Conservation (phyloP, 1,140 invertebrate genomes). For the Brachionus paranguensis region DNA sequence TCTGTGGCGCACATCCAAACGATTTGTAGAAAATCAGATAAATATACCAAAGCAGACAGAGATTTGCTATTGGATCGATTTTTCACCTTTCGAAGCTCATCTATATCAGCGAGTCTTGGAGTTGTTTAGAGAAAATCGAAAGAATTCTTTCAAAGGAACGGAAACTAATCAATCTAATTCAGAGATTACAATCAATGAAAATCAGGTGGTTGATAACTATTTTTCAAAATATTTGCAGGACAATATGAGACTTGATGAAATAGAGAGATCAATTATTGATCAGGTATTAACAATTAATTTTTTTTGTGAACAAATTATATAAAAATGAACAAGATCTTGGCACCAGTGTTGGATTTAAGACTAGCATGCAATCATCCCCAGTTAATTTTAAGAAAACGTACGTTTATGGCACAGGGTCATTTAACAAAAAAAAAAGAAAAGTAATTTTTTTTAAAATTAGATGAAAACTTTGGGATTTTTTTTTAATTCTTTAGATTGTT, state of each 20-base stretch:
- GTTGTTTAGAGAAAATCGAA: slow-evolving; percentile 52
- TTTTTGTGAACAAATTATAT: slow-evolving; percentile 42
- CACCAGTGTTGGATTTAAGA: slow-evolving; percentile 64
- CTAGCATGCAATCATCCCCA: slow-evolving; percentile 71
- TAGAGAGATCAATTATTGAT: slow-evolving; percentile 3
- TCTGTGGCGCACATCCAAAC: slow-evolving; percentile 67
- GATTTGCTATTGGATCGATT: slow-evolving; percentile 57
- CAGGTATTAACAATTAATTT: neutral
- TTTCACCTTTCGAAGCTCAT: slow-evolving; percentile 62
- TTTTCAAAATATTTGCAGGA: slow-evolving; percentile 4
- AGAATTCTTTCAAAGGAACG: slow-evolving; percentile 39
- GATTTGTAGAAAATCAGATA: slow-evolving; percentile 62
- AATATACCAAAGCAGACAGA: slow-evolving; percentile 57
- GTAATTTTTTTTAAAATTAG: neutral
- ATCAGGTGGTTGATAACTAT: slow-evolving; percentile 49
- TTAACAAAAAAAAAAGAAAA: neutral
- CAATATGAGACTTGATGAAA: slow-evolving; percentile 15
- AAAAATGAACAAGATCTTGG: slow-evolving; percentile 53
- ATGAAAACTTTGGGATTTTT: slow-evolving; percentile 49
- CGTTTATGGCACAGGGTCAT: slow-evolving; percentile 50
- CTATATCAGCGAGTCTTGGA: slow-evolving; percentile 58
- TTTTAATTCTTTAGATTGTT: slow-evolving; percentile 52
- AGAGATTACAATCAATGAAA: slow-evolving; percentile 42
- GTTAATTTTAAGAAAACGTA: slow-evolving; percentile 60
- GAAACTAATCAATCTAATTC: neutral